Base-by-base conservation (phyloP, 2,113 vertebrate species). In the Coptodon bakossiorum region DNA sequence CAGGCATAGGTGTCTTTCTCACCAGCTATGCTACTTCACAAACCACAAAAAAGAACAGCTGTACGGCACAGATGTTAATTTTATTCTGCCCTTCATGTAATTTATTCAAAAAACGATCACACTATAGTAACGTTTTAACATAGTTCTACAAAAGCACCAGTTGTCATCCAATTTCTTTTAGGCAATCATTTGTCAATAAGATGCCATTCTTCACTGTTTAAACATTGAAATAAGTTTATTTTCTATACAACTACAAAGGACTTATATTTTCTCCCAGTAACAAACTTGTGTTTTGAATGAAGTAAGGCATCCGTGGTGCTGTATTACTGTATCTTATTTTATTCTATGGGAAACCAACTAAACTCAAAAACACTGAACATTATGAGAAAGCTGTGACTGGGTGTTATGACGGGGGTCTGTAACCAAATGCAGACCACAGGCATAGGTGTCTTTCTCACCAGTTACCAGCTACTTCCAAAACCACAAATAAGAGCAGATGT, bases 11-110 rank as follows among this genome's bases (percentile, higher is more conserved):
- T 54, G 61, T 86, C 31, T 57, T 68, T 89, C 82, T 82, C 80
- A 81, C 86, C 91, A 90, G 82, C 89, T 93, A 73, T 82, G 80
- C 80, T 88, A 81, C 85, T 85, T 19, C 22, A 22, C 12, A 89
- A 90, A 93, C 93, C 94, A 94, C 93, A 91, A 81, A 54, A 90
- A 84, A 89, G 87, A 63, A 52, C 83, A 93, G 76, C 50, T 83
- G 88, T 34, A 22, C n/a, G 22, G 10, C 57, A 59, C 85, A 87
- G 89, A 61, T 89, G 82, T 43, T 31, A 9, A 57, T 9, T 52
- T 73, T 56, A n/a, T 19, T 78, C 6, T 3, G 45, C 31, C 3
- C 3, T 34, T 16, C 9, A 19, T 56, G 11, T 9, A 9, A 31
- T 34, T 82, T 7, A 79, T 78, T 84, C 10, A 83, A 50, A 82